Evolutionary conservation across 1,140 invertebrate species (phyloP), one percentile per base, ranked within the genome.

Genomic region (Dendroctonus valens): DNA sequence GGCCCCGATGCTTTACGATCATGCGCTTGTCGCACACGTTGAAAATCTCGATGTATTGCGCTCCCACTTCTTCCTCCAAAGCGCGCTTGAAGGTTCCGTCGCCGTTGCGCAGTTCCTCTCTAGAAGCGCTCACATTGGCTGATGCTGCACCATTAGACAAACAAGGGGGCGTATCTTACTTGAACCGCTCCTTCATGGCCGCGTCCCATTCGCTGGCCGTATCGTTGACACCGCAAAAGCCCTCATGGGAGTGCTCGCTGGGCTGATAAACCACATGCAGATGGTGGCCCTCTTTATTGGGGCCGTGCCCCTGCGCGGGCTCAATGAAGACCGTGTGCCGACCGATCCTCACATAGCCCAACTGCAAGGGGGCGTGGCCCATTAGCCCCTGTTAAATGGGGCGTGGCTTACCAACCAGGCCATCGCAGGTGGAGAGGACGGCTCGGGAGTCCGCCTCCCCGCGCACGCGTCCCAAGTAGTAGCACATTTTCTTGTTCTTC

Each of bases 381-480:
- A 48, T 72, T 48, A 7, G 39, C 41, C n/a, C n/a, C n/a, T n/a
- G n/a, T n/a, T n/a, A n/a, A 12, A 14, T 0, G 37, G 40, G 15
- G 14, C 1, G 26, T 2, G 26, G 7, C 26, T 9, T 37, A 59
- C 50, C 81, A 78, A 87, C 86, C 80, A 88, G 77, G 38, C 86
- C 86, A 55, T 86, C 77, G 67, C 86, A 87, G 1, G 84, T 78
- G 15, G 85, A 85, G n/a, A 87, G 55, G 7, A 85, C 84, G 6
- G 80, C 85, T 41, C 75, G 76, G 0, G 85, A 87, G 52, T 77
- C 65, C 0, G 66, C 40, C 11, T 81, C 73, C 40, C 81, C 83
- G 49, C 78, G 74, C 42, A 87, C 75, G 38, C 70, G 67, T 5
- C 86, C 86, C 7, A 76, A 76, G 67, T 83, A 87, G 73, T 87